Evolutionary conservation across 2,797 vertebrate genomes (phyloP), one percentile per base, ranked within the genome.

Genomic region (Allobates femoralis): DNA sequence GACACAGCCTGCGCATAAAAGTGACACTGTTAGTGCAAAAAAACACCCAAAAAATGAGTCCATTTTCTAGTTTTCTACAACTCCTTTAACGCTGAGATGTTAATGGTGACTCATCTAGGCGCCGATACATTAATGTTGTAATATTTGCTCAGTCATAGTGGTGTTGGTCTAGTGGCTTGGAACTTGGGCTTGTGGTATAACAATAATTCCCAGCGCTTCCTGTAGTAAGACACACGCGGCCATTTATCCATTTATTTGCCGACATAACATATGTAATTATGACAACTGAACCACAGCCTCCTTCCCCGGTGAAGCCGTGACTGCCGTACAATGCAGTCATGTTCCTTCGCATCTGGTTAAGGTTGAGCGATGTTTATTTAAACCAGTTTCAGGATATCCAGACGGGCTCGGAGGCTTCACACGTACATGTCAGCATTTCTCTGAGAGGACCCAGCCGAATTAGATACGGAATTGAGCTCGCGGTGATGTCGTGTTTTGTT

Each of bases 401-500:
- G 64, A 71, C 37, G 67, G 66, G 73, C 11, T 4, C 56, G 34
- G 28, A 84, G 62, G 60, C 30, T 82, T 53, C 30, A 58, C 81
- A 83, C 21, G n/a, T 55, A 73, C 81, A 37, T 69, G 69, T 74
- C 53, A 60, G 76, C 19, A 56, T 75, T 51, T 75, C 46, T 53
- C n/a, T 50, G 37, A 81, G 80, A 53, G 67, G 67, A 82, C 64
- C 53, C 80, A 18, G 46, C 28, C 69, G 62, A 82, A 55, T 62
- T 55, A 19, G n/a, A 46, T 34, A 55, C 56, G 64, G 79, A 50
- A 86, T 79, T 80, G 56, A 81, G 73, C 73, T 50, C 41, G 53
- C 10, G 69, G 75, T 79, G 71, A 84, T 87, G 86, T 79, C 66
- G 81, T 87, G n/a, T 79, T 67, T 74, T 62, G 74, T 80, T 62